phyloP scores from a whole-genome alignment of 2,797 vertebrate species.

The Anableps anableps region DNA sequence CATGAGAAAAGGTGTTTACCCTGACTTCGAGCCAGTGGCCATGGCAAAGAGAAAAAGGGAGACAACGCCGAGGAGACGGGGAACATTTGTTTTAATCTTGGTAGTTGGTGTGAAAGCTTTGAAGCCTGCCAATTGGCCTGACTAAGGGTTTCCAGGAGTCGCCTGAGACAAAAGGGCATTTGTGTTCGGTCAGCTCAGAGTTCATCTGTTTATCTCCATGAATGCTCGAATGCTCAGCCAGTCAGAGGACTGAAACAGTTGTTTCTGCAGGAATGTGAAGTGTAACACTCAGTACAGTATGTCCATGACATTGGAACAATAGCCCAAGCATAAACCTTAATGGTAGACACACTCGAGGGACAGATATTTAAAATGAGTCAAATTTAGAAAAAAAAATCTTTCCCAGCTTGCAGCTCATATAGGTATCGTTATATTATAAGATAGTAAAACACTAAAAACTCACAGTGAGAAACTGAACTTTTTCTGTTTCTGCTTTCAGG shows the following conservation, averaged over 20 bases:
- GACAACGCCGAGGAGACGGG: constrained; percentile 26
- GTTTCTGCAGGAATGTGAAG: not conserved
- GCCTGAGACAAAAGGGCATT: constrained; percentile 40
- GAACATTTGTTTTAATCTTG: constrained; percentile 57
- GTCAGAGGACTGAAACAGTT: not conserved
- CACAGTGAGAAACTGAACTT: constrained; percentile 5
- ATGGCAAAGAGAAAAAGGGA: constrained; percentile 40
- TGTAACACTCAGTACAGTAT: too few species aligned
- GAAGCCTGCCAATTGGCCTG: constrained; percentile 35
- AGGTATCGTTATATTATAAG: not conserved
- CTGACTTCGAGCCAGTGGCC: constrained; percentile 29
- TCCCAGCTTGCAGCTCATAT: not conserved
- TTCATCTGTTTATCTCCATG: constrained; percentile 69
- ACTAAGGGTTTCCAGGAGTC: constrained; percentile 58
- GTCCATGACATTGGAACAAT: not conserved
- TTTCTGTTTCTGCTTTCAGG: constrained; percentile 75
- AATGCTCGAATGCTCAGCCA: constrained; percentile 24
- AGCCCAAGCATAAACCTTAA: not conserved
- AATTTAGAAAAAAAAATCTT: not conserved
- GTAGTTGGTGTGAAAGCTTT: constrained; percentile 36
- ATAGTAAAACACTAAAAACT: not conserved
- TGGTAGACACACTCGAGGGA: not conserved
- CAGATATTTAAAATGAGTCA: not conserved
- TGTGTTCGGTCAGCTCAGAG: constrained; percentile 48
- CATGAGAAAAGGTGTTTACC: constrained; percentile 3